Evolutionary conservation across 2,113 vertebrate genomes (phyloP).

Genomic region (Nothoprocta perdicaria): DNA sequence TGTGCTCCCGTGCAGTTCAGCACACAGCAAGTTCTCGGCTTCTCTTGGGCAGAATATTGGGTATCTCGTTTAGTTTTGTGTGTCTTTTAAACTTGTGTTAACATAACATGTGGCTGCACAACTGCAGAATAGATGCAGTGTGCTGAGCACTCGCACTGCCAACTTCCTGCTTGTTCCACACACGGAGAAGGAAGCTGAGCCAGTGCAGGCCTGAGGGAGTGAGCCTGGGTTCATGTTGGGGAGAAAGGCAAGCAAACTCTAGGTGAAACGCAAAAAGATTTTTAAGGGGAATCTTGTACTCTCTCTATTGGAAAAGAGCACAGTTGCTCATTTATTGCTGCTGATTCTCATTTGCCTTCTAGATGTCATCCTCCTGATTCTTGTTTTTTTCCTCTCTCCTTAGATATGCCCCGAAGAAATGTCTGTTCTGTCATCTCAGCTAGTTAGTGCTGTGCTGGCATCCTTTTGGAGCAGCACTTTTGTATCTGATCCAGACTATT

Average conservation of each 20-base stretch:
- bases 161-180: background rate
- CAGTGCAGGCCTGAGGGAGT: background rate
- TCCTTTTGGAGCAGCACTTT: conserved; percentile 90
- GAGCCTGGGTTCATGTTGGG: background rate
- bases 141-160: background rate
- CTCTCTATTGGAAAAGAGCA: background rate
- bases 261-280: background rate
- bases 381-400: background rate
- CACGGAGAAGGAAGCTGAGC: background rate
- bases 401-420: conserved; percentile 83
- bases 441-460: conserved; percentile 82
- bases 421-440: conserved; percentile 84
- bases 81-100: rapidly evolving
- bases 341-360: background rate
- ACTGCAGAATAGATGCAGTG: background rate
- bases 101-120: background rate
- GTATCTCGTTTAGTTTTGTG: background rate
- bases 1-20: background rate
- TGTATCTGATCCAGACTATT: conserved; percentile 86
- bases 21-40: background rate
- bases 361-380: background rate
- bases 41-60: background rate
- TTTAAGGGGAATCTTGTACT: background rate
- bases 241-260: background rate
- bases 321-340: background rate